phyloP scores from a whole-genome alignment of 1,140 invertebrate species.

The Drosophila jambulina region DNA sequence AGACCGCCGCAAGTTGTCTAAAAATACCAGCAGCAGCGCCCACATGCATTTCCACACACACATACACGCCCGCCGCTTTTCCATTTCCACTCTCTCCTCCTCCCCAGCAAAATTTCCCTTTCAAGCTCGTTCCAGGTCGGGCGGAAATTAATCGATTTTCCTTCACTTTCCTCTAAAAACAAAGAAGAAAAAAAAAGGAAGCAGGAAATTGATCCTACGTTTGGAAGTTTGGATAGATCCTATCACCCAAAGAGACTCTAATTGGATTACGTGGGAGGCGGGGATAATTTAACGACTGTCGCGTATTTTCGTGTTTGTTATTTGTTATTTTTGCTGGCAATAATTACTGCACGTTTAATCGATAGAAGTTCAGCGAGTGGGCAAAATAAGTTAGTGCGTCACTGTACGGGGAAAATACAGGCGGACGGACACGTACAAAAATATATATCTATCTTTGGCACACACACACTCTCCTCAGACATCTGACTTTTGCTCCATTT shows the following conservation, averaged over 20 bases:
- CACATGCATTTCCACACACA: constrained; percentile 39
- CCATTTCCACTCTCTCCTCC: constrained; percentile 1
- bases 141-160: constrained; percentile 55
- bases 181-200: constrained; percentile 3
- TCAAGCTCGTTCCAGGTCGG: constrained; percentile 36
- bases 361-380: constrained; percentile 35
- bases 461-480: constrained; percentile 17
- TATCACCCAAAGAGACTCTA: constrained; percentile 20
- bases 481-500: constrained; percentile 49
- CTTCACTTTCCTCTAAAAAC: constrained; percentile 12
- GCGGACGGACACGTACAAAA: constrained; percentile 25
- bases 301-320: constrained; percentile 5
- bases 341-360: constrained; percentile 40
- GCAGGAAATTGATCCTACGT: constrained; percentile 48
- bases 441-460: constrained; percentile 51
- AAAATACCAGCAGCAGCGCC: constrained; percentile 42
- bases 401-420: constrained; percentile 28
- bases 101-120: constrained; percentile 7
- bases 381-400: constrained; percentile 44
- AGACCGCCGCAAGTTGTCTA: constrained; percentile 30
- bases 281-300: constrained; percentile 21
- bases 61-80: not conserved
- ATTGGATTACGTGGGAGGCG: constrained; percentile 27
- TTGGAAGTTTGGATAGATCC: constrained; percentile 32
- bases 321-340: constrained; percentile 12